Base-by-base conservation (phyloP, 2,888 invertebrate species). In the Pinctada fucata region DNA sequence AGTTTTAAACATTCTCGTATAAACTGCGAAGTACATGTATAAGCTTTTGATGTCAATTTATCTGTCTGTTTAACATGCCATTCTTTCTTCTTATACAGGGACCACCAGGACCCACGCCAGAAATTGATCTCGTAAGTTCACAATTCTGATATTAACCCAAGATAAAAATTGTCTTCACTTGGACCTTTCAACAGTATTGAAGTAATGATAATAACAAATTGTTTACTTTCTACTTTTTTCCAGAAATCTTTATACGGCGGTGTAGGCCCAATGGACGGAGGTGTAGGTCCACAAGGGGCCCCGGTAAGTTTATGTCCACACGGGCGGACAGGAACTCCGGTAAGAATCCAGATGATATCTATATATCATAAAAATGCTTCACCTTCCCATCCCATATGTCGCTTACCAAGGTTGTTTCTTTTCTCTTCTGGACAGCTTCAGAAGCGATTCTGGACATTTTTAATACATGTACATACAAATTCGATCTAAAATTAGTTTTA, bases 221-320 rank as follows among this genome's bases (percentile, higher is more conserved):
- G 31, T 31, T 1, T 31, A 31, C 31, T 31, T 31, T 31, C 31
- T 31, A 31, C 31, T 31, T 31, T 31, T 31, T 69, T 58, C 51
- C 51, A 76, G 76, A 63, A 63, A 58, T 49, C 65, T 10, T 47
- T 71, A 10, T 52, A 63, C 45, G 78, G 73, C 47, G 73, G 68
- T 10, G 45, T 71, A 13, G 69, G 72, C 31, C 52, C 50, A 16
- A 71, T 64, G n/a, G 78, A 78, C 51, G 68, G 72, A 49, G 84
- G 81, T 64, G 51, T 67, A 45, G 87, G 87, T 69, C 85, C 85
- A 45, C 76, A 81, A 31, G 87, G 87, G 71, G 82, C 84, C n/a
- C 84, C 87, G 82, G 87, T 87, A 85, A 86, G 87, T 86, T 75
- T 72, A 58, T 82, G 82, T 82, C 79, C 75, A 49, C 78, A 84